Evolutionary conservation across 2,888 invertebrate species (phyloP).

Genomic region (Pemphredon lugubris): DNA sequence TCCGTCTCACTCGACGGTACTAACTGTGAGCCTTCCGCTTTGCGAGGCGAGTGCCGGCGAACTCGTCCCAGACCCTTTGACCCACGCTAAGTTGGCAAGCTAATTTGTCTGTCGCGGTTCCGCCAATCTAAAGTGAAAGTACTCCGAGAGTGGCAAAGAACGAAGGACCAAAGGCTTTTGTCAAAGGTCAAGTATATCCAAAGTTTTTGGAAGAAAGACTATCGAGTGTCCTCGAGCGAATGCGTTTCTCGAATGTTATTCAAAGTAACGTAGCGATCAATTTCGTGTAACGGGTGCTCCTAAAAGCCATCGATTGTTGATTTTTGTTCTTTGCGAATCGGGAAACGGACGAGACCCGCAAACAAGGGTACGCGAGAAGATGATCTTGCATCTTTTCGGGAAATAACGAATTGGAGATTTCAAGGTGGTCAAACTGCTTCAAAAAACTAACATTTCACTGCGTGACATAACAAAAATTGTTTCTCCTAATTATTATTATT

Average conservation of each 20-base stretch:
- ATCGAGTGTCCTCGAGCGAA: conserved; percentile 2
- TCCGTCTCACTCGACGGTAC: conserved; percentile 22
- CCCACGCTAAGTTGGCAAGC: conserved; percentile 36
- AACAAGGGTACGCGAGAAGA: too few relatives aligned
- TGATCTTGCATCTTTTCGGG: too few relatives aligned
- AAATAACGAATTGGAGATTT: neutral
- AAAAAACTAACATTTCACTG: too few relatives aligned
- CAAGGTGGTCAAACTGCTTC: too few relatives aligned
- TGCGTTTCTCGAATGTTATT: conserved; percentile 14
- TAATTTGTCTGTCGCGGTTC: conserved; percentile 54
- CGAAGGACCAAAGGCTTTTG: conserved; percentile 16
- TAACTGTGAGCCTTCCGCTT: conserved; percentile 43
- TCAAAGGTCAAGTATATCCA: conserved; percentile 29
- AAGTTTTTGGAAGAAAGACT: conserved; percentile 16
- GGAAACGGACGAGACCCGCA: too few relatives aligned
- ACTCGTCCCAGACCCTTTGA: conserved; percentile 46
- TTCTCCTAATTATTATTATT: too few relatives aligned
- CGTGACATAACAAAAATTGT: too few relatives aligned
- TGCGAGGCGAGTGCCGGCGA: conserved; percentile 21
- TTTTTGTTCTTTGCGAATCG: too few relatives aligned
- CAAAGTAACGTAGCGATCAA: conserved; percentile 19
- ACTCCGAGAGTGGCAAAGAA: conserved; percentile 28
- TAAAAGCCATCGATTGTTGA: neutral
- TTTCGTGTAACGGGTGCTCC: neutral
- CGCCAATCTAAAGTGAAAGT: conserved; percentile 6